Percentiles rank a stretch among this genome's conserved stretches.
These are phyloP conservation scores for Apoda limacodes DNA, from an alignment of 2,888 invertebrate genomes.

Conservation along the genomic window DNA sequence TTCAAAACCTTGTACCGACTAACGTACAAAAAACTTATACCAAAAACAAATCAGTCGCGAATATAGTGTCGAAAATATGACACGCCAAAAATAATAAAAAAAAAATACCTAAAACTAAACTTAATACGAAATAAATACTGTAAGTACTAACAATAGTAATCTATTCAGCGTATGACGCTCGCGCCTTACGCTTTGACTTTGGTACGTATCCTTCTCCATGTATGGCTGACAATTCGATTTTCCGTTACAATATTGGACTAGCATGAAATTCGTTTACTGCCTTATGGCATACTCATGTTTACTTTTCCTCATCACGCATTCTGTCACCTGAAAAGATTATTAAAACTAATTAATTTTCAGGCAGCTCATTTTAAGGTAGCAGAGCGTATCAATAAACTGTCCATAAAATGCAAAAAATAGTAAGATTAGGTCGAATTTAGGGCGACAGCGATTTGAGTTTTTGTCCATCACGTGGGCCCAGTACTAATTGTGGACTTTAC, in stretches of 20 bases:
- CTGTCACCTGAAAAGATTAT: background rate
- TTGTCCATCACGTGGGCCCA: too few species aligned
- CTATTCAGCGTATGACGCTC: background rate
- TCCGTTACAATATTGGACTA: conserved; percentile 61
- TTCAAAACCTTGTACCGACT: conserved; percentile 10
- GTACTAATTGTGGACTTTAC: too few species aligned
- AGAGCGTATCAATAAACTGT: too few species aligned
- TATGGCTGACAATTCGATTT: conserved; percentile 62
- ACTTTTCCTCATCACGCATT: background rate
- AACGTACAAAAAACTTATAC: conserved; percentile 19
- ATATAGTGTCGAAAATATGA: conserved; percentile 2
- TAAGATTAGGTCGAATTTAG: too few species aligned
- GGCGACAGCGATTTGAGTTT: too few species aligned
- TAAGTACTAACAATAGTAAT: conserved; percentile 52
- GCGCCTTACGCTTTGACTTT: conserved; percentile 46
- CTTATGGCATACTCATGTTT: conserved; percentile 15
- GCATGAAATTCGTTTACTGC: conserved; percentile 60
- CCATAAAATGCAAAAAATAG: too few species aligned
- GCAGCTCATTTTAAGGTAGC: too few species aligned
- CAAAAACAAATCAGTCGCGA: conserved; percentile 39
- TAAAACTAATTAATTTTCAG: too few species aligned
- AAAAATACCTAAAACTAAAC: conserved; percentile 37
- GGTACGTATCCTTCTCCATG: conserved; percentile 43
- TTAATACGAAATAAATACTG: conserved; percentile 66
- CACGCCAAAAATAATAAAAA: conserved; percentile 32